Conservation (phyloP, 2,797 vertebrate genomes). For the Monodelphis domestica region DNA sequence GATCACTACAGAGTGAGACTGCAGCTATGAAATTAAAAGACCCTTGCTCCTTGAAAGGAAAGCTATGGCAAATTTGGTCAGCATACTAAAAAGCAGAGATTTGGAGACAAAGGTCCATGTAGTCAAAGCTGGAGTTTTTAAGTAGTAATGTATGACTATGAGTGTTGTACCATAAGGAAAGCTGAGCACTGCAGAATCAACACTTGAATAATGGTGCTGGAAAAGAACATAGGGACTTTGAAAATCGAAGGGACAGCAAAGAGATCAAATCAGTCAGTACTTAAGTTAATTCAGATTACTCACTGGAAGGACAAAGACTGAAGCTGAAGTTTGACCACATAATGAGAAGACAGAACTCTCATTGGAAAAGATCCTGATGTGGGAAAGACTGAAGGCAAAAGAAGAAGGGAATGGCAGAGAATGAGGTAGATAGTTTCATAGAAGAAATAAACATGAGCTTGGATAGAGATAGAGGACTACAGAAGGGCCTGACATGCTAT, state of each 20-base stretch:
- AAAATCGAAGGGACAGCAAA: not conserved
- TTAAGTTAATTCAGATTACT: not conserved
- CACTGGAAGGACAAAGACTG: not conserved
- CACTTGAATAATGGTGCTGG: not conserved
- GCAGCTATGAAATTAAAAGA: not conserved
- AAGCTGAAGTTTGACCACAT: not conserved
- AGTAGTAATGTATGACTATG: no score
- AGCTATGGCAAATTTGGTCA: not conserved
- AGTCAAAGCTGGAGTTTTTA: not conserved
- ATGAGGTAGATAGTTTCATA: not conserved
- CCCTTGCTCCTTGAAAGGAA: not conserved
- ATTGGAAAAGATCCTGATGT: not conserved
- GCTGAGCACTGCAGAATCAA: not conserved
- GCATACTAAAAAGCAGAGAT: not conserved
- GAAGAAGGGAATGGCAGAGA: not conserved
- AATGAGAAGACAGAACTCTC: not conserved
- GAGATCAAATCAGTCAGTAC: not conserved
- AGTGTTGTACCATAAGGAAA: not conserved
- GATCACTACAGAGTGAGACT: not conserved
- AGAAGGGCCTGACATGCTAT: not conserved
- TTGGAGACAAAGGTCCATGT: not conserved
- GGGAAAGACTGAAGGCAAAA: not conserved
- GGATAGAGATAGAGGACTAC: not conserved
- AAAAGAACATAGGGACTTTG: not conserved
- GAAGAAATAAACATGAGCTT: not conserved